Conservation (phyloP, 2,888 invertebrate genomes). For the Griposia aprilina region DNA sequence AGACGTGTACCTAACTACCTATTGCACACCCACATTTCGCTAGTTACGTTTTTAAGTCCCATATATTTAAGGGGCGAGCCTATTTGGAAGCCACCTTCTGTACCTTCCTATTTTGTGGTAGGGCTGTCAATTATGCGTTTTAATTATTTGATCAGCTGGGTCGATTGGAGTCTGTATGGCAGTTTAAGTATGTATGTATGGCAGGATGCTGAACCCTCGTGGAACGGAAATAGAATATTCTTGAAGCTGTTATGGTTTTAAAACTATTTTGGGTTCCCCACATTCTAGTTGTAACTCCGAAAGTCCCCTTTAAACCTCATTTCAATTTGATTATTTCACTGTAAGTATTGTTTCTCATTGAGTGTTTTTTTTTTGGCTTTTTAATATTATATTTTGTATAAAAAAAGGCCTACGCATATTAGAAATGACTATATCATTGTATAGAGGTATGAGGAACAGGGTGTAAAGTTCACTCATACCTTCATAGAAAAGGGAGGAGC, state of each 20-base stretch:
- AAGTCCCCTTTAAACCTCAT: neutral
- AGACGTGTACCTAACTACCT: neutral
- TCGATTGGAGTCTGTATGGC: slow-evolving; percentile 19
- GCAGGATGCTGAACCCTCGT: slow-evolving; percentile 11
- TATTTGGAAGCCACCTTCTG: neutral
- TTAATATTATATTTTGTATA: neutral
- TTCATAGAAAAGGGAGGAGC: no score
- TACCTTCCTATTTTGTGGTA: neutral
- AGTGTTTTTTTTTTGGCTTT: no score
- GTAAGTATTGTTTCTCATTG: no score
- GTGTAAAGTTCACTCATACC: no score
- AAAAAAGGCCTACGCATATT: no score
- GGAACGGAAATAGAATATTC: neutral
- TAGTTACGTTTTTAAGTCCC: neutral
- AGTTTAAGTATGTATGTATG: slow-evolving; percentile 35
- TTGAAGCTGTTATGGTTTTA: slow-evolving; percentile 1
- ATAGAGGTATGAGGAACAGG: no score
- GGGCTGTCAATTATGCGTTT: slow-evolving; percentile 65
- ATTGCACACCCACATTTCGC: neutral
- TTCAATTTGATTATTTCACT: neutral
- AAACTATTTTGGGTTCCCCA: slow-evolving; percentile 27
- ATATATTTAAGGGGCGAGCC: neutral
- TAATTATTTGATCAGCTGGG: slow-evolving; percentile 53
- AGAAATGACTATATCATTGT: neutral
- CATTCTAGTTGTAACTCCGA: neutral